Evolutionary conservation across 2,113 vertebrate genomes (phyloP), one percentile per base, ranked within the genome.

Genomic region (Platycercus adscitus): DNA sequence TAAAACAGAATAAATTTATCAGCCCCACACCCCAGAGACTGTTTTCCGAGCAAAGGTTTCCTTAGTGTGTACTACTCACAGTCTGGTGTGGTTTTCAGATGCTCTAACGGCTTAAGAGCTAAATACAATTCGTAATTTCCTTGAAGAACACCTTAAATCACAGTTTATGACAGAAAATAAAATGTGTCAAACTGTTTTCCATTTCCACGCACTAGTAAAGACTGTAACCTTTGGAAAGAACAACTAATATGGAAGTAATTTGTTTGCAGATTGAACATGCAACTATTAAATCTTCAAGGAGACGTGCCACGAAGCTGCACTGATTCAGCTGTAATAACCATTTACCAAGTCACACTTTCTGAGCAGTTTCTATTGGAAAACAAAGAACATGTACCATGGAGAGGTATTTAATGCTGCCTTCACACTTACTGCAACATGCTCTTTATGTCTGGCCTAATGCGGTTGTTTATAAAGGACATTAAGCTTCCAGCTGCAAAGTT

Each of bases 291-390:
- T 73, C 82, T 77, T 66, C 64, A 81, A 88, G 85, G 4, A 85
- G 88, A 50, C 9, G 20, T 61, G 71, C 25, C 88, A 80, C 35
- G 41, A 66, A 77, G 68, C 82, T 90, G 79, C 86, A 93, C 44
- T 88, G 82, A 92, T 91, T 95, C 84, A 92, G 81, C 61, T 81
- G 8, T 79, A 88, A 85, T 72, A 91, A 95, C 56, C 50, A 64
- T 92, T 91, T 91, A 86, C 43, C 66, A 79, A 50, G 47, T 96
- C 84, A 85, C 83, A 58, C 33, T 77, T 93, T 39, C 10, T 64
- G 63, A 87, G 63, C 70, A 79, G 58, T 46, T 90, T 72, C 71
- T 69, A 35, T 25, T 41, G 28, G 49, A 87, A 95, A 96, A 88
- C 63, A 95, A 90, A 88, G 64, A 78, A 52, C 33, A 19, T 44